Evolutionary conservation across 1,140 invertebrate genomes (phyloP).

Genomic region (Apis dorsata): DNA sequence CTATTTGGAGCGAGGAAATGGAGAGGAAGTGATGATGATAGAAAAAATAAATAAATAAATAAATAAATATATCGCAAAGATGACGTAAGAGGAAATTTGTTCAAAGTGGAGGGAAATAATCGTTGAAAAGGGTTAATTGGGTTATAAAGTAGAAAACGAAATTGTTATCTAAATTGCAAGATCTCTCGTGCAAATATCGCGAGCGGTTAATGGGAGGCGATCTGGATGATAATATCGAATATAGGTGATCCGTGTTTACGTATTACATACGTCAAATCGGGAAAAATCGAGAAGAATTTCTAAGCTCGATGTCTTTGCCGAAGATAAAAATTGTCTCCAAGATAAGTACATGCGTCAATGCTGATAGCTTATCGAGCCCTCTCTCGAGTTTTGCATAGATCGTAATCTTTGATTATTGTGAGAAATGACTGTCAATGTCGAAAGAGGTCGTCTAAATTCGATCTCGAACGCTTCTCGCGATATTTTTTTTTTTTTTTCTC

Average conservation of each 20-base stretch:
- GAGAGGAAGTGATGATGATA: no score
- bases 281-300: constrained; percentile 5
- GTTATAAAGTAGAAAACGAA: not conserved
- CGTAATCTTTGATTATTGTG: constrained; percentile 19
- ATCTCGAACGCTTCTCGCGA: not conserved
- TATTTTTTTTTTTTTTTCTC: not conserved
- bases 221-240: constrained; percentile 50
- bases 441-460: not conserved
- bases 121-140: not conserved
- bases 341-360: constrained; percentile 66
- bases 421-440: not conserved
- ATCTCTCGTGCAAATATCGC: not conserved
- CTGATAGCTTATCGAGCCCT: constrained; percentile 65
- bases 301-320: not conserved
- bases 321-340: constrained; percentile 25
- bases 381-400: constrained; percentile 14
- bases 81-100: no score
- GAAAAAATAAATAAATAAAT: no score
- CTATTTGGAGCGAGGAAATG: no score
- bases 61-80: no score
- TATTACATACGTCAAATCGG: constrained; percentile 22
- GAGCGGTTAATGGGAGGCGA: constrained; percentile 32
- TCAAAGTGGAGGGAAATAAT: not conserved
- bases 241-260: not conserved
- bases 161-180: not conserved